phyloP scores from a whole-genome alignment of 2,797 vertebrate genomes.

The Sebastes jordani region DNA sequence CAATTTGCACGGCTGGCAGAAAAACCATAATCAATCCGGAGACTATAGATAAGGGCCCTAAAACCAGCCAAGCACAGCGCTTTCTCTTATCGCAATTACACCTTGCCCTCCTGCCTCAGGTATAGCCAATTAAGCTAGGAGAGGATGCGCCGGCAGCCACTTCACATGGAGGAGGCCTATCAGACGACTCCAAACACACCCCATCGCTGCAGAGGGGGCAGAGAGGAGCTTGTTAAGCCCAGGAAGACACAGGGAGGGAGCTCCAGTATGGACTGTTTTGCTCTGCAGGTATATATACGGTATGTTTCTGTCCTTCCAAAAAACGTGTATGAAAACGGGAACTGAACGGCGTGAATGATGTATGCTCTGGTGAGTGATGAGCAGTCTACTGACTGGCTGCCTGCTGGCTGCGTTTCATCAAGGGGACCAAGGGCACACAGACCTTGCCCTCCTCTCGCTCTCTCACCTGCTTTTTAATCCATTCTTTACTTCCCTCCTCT shows the following conservation, averaged over 20 bases:
- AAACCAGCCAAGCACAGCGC: conserved; percentile 78
- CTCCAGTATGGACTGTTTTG: not conserved
- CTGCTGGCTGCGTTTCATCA: conserved; percentile 22
- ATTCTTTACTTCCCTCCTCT: conserved; percentile 25
- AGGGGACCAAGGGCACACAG: conserved; percentile 37
- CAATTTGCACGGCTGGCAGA: conserved; percentile 81
- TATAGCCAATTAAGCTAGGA: conserved; percentile 77
- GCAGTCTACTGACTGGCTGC: not conserved
- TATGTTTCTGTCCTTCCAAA: not conserved
- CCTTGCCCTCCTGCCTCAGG: conserved; percentile 77
- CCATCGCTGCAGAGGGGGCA: conserved; percentile 18
- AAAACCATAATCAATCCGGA: conserved; percentile 82
- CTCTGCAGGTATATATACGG: not conserved
- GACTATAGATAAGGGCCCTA: conserved; percentile 83
- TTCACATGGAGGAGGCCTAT: conserved; percentile 61
- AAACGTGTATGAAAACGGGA: conserved; percentile 1
- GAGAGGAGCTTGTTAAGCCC: conserved; percentile 37
- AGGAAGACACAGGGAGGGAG: conserved; percentile 4
- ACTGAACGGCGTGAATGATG: not conserved
- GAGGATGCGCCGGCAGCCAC: conserved; percentile 61
- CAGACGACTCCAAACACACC: conserved; percentile 46
- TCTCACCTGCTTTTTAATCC: conserved; percentile 49
- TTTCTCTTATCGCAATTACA: conserved; percentile 82
- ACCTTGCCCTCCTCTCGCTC: conserved; percentile 33
- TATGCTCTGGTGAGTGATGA: conserved; percentile 1